These are phyloP conservation scores for Hirtodrosophila alboralis DNA, from an alignment of 2,888 invertebrate genomes.

Conservation along the genomic window DNA sequence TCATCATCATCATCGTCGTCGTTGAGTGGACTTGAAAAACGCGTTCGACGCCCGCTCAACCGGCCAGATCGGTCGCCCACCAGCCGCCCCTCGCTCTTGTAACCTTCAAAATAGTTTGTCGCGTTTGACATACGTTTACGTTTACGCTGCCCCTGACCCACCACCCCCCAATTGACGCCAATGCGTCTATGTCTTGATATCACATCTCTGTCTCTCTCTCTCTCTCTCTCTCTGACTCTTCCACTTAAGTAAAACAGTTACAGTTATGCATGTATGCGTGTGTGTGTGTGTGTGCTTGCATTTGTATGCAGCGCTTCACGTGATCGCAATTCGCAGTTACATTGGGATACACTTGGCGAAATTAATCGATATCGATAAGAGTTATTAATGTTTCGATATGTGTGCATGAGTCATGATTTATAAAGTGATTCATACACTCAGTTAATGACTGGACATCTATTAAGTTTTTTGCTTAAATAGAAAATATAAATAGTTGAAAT, in stretches of 20 bases:
- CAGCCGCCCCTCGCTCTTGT: constrained; percentile 45
- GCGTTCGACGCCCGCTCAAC: constrained; percentile 66
- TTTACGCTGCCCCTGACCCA: constrained; percentile 17
- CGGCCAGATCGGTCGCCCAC: constrained; percentile 44
- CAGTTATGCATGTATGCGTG: constrained; percentile 17
- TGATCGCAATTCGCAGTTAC: constrained; percentile 39
- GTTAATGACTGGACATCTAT: no score
- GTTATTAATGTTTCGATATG: constrained; percentile 19
- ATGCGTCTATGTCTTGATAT: constrained; percentile 31
- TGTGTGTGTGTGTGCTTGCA: constrained; percentile 5
- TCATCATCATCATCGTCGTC: constrained; percentile 18
- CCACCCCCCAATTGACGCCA: constrained; percentile 26
- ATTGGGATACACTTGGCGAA: constrained; percentile 18
- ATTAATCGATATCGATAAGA: constrained; percentile 32
- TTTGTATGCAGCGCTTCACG: constrained; percentile 41
- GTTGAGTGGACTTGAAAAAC: constrained; percentile 75
- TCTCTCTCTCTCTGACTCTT: constrained; percentile 1
- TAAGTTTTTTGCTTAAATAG: constrained; percentile 6
- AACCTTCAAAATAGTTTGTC: constrained; percentile 64
- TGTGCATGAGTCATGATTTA: constrained; percentile 29
- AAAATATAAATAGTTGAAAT: no score
- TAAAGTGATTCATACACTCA: not conserved
- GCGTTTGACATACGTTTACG: constrained; percentile 36
- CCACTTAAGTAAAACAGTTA: constrained; percentile 22
- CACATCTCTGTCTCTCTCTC: constrained; percentile 4